These are phyloP conservation scores for Limnodromus scolopaceus DNA, from an alignment of 2,797 vertebrate genomes.

Conservation along the genomic window DNA sequence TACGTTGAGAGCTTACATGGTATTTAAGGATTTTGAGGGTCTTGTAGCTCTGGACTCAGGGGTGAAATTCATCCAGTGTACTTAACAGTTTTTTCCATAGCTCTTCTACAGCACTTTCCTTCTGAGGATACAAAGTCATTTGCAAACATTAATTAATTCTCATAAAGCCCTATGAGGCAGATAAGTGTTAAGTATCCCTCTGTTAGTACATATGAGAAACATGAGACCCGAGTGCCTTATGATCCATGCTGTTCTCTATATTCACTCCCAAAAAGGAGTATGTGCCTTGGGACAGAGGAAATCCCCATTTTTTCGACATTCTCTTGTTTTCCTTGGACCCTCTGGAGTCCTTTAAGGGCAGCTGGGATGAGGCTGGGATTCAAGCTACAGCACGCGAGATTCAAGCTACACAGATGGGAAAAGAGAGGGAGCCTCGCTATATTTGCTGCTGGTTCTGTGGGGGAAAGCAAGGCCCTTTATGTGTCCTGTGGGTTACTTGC, in stretches of 20 bases:
- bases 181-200: slow-evolving; percentile 43
- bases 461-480: background rate
- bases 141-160: slow-evolving; percentile 68
- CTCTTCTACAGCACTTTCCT: slow-evolving; percentile 36
- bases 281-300: background rate
- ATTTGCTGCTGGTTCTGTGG: background rate
- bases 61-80: slow-evolving; percentile 53
- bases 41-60: slow-evolving; percentile 35
- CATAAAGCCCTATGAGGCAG: slow-evolving; percentile 51
- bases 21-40: slow-evolving; percentile 38
- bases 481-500: background rate
- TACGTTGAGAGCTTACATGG: background rate
- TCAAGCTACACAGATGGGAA: background rate
- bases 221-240: slow-evolving; percentile 25
- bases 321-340: background rate
- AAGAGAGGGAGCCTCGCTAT: background rate
- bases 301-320: background rate
- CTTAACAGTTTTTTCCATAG: slow-evolving; percentile 39
- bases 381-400: background rate
- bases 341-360: background rate
- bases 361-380: background rate
- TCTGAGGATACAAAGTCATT: slow-evolving; percentile 62
- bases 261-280: background rate
- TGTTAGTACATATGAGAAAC: slow-evolving; percentile 41
- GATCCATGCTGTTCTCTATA: background rate